Percentiles rank a stretch among this genome's conserved stretches.
phyloP scores from a whole-genome alignment of 2,797 vertebrate species.

The Sphenodon punctatus region DNA sequence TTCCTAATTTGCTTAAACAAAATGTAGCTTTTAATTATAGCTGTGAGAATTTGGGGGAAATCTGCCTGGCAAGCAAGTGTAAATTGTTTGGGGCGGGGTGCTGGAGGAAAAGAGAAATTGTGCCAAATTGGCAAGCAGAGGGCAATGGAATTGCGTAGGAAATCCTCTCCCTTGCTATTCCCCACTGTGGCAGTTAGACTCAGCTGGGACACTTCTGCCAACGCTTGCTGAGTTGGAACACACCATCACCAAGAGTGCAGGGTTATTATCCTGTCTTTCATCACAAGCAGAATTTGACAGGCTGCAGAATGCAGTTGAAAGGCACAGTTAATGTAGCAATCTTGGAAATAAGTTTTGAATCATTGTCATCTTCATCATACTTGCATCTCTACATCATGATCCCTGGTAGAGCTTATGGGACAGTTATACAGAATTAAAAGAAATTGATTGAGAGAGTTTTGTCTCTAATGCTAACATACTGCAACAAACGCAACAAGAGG shows the following conservation, averaged over 20 bases:
- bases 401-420: background rate
- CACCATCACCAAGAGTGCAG: background rate
- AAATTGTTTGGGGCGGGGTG: background rate
- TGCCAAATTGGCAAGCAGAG: background rate
- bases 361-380: too few species aligned
- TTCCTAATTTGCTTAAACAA: slow-evolving; percentile 81
- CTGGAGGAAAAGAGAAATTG: background rate
- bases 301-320: background rate
- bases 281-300: background rate
- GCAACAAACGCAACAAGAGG: background rate
- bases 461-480: background rate
- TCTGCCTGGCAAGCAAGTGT: slow-evolving; percentile 57
- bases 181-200: background rate
- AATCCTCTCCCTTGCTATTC: background rate
- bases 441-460: background rate
- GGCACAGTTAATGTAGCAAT: background rate
- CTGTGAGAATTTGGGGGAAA: slow-evolving; percentile 65
- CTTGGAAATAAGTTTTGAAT: background rate
- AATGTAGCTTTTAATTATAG: slow-evolving; percentile 80
- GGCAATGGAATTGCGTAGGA: background rate
- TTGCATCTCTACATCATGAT: fast-evolving
- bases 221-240: background rate
- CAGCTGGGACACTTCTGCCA: background rate
- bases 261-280: background rate
- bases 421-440: background rate